Base-by-base conservation (phyloP, 2,888 invertebrate species). In the Thymelicus acteon region DNA sequence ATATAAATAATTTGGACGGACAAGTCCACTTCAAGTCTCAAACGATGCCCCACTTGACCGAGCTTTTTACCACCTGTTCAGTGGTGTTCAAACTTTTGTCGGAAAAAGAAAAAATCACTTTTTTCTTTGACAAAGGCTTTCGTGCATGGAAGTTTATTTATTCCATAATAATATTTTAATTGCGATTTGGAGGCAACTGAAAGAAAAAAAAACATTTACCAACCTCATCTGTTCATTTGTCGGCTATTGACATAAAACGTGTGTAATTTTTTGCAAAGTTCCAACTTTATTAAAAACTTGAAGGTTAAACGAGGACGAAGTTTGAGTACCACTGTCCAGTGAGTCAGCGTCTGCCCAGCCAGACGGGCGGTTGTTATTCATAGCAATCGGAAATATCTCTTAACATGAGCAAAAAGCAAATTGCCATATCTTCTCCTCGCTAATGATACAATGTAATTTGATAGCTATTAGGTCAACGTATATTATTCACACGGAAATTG, bases 331-430 rank as follows among this genome's bases (percentile, higher is more conserved):
- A 54, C 54, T 68, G 67, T n/a, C 67, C 65, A 77, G 78, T 91
- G 90, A 91, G 79, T 91, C 90, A 90, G 80, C 83, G 87, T 88
- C 85, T 87, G 82, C 72, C 73, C 72, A 79, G 80, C 81, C 86
- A 85, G 86, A 83, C 85, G 77, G 78, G 76, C 72, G 71, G 78
- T 79, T 73, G 63, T 76, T 83, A 84, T 74, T 72, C 75, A 72
- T 52, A 72, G 73, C 72, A 68, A 71, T 73, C 72, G 69, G 74
- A 75, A 73, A 75, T 73, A 73, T 74, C 65, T 65, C 67, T 60
- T 73, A 52, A 71, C 71, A 66, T 61, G 60, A 61, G 47, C 71
- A 71, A 66, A 65, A 71, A 71, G 52, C 54, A 61, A 71, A 65
- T 65, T 65, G 62, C 64, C 65, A 71, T 63, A 64, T 65, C 64